These are phyloP conservation scores for Ciconia maguari DNA, from an alignment of 2,113 vertebrate genomes.

Conservation along the genomic window DNA sequence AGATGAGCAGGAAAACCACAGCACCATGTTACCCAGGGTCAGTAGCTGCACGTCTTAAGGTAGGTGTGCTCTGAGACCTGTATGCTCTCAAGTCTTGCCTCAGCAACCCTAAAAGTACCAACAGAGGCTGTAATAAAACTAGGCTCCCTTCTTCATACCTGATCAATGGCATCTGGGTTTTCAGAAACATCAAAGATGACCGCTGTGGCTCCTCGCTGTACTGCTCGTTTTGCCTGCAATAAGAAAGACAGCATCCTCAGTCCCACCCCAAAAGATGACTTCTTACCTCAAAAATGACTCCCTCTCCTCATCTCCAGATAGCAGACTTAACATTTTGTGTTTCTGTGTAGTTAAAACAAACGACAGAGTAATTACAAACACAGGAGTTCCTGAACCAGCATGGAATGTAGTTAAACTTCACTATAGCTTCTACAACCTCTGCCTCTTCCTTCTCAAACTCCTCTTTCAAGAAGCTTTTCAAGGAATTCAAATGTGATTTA, in stretches of 20 bases:
- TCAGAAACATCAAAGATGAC: slow-evolving; percentile 99
- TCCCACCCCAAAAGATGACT: neutral
- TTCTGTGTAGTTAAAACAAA: neutral
- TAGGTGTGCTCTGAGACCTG: neutral
- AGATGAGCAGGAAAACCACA: neutral
- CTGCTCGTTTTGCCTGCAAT: slow-evolving; percentile 91
- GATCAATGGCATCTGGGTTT: slow-evolving; percentile 97
- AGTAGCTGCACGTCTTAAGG: neutral
- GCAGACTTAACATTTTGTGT: neutral
- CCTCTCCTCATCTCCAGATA: neutral
- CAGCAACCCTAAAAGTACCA: neutral
- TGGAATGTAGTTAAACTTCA: neutral
- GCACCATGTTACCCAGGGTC: neutral
- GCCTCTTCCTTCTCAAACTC: neutral
- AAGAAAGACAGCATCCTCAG: slow-evolving; percentile 59
- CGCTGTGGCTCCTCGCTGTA: slow-evolving; percentile 95
- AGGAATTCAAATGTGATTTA: neutral
- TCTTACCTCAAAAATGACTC: neutral
- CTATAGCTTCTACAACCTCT: neutral
- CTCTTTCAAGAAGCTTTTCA: neutral
- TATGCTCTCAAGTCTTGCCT: neutral
- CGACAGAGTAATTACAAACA: neutral
- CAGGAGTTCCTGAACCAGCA: neutral
- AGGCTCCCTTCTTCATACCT: slow-evolving; percentile 76
- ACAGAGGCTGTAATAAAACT: neutral